A percentile compares a stretch with the other conserved stretches of the same genome.
phyloP scores from a whole-genome alignment of 2,797 vertebrate species.

The Alcedo quadribrachys region DNA sequence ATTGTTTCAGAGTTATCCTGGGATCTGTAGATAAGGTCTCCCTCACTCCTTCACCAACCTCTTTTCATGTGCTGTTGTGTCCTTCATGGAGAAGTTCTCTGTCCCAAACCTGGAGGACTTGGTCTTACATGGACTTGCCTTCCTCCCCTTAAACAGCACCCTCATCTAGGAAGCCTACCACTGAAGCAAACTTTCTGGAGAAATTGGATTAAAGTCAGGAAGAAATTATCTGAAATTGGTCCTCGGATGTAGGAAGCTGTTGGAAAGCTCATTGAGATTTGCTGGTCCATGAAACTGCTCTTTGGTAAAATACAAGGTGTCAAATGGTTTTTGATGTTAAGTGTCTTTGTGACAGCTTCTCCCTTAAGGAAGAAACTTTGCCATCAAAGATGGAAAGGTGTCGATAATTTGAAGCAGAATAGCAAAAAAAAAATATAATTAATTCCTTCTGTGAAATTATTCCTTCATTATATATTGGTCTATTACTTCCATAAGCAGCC shows the following conservation, averaged over 20 bases:
- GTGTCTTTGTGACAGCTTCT: not conserved
- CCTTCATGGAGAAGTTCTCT: not conserved
- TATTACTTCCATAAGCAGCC: not conserved
- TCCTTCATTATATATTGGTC: not conserved
- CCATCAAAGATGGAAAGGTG: not conserved
- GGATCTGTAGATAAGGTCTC: not conserved
- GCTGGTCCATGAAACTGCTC: not conserved
- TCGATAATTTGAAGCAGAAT: slow-evolving; percentile 17
- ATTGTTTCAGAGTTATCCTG: not conserved
- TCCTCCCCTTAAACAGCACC: not conserved
- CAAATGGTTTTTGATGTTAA: not conserved
- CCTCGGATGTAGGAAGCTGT: not conserved
- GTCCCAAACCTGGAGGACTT: not conserved
- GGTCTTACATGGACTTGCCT: not conserved
- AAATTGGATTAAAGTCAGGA: not conserved
- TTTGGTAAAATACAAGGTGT: not conserved
- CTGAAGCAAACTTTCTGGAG: not conserved
- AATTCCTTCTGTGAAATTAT: slow-evolving; percentile 30
- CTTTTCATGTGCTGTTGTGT: not conserved
- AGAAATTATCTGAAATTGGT: not conserved
- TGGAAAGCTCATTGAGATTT: not conserved
- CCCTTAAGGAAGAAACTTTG: not conserved
- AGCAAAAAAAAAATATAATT: not conserved
- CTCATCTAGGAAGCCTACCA: not conserved
- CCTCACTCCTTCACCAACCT: fast-evolving